Evolutionary conservation across 2,797 vertebrate species (phyloP), one percentile per base, ranked within the genome.

Genomic region (Amblyopsis hoosieri): DNA sequence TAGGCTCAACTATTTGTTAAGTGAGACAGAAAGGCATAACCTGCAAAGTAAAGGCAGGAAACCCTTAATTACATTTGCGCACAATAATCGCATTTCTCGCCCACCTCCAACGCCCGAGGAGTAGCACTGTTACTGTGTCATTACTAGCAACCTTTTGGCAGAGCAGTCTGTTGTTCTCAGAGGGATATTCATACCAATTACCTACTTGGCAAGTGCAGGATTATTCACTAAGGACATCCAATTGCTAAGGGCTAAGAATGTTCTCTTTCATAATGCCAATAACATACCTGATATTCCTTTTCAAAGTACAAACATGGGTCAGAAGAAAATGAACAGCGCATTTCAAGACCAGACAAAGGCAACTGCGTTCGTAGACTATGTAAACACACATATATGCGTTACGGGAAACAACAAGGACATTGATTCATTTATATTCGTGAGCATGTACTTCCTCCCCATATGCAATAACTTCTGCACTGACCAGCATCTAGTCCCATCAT

Each of bases 1-100:
- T 83, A 81, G 85, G 84, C 85, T 37, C 86, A 90, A 86, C 85
- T 88, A 87, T 86, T 87, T 82, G 84, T 67, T 56, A 72, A 77
- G 86, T 79, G 83, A 75, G 70, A 82, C 67, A 64, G 65, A 79
- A 84, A 75, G 62, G 52, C 23, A 66, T 46, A 57, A 57, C 37
- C 37, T 37, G 9, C 37, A 37, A 73, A 37, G 55, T 69, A 70
- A 75, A 78, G 78, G 82, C 80, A 77, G 67, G 64, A 66, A 67
- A 67, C 47, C 45, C 54, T 37, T 45, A 62, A 54, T 45, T 45
- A 54, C 49, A 37, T 37, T 37, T 37, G 9, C 37, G 37, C 37
- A 37, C 37, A 9, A 37, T 37, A 37, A 23, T 23, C 23, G 23
- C 23, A 23, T 23, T 23, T 23, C 23, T 23, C 23, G n/a, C 45